Percentiles rank a stretch among this genome's conserved stretches.
Conservation (phyloP, 2,113 vertebrate genomes). For the Pachycephala philippinensis region DNA sequence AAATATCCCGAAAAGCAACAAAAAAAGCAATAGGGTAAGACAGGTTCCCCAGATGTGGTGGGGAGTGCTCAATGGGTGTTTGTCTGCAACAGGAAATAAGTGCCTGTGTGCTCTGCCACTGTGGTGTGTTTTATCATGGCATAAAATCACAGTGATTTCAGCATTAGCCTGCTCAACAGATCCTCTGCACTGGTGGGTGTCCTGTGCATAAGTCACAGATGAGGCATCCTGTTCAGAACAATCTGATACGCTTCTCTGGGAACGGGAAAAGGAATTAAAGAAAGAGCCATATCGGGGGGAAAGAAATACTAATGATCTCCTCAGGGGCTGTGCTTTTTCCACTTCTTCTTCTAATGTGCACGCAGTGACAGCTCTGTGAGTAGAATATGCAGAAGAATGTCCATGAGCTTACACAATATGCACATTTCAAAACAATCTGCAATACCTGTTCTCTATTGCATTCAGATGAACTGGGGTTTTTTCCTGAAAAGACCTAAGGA, state of each 20-base stretch:
- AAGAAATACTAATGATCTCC: neutral
- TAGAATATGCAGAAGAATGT: neutral
- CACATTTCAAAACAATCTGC: neutral
- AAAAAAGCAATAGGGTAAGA: neutral
- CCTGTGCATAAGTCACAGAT: neutral
- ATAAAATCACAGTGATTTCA: neutral
- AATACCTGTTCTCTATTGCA: neutral
- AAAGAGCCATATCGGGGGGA: neutral
- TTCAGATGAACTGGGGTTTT: neutral
- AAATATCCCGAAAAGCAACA: neutral
- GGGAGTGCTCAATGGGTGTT: neutral
- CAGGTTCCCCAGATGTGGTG: neutral
- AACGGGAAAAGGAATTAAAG: neutral
- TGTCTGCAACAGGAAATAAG: neutral
- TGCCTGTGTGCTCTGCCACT: neutral
- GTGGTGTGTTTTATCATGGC: accelerated
- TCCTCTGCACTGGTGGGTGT: neutral
- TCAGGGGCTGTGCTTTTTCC: neutral
- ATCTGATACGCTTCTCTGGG: neutral
- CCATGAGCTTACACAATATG: neutral
- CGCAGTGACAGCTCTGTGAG: neutral
- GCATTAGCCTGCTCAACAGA: neutral
- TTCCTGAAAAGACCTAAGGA: neutral
- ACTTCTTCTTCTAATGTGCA: neutral
- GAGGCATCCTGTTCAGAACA: neutral